Evolutionary conservation across 2,888 invertebrate species (phyloP).

Genomic region (Hyppa rectilinea): DNA sequence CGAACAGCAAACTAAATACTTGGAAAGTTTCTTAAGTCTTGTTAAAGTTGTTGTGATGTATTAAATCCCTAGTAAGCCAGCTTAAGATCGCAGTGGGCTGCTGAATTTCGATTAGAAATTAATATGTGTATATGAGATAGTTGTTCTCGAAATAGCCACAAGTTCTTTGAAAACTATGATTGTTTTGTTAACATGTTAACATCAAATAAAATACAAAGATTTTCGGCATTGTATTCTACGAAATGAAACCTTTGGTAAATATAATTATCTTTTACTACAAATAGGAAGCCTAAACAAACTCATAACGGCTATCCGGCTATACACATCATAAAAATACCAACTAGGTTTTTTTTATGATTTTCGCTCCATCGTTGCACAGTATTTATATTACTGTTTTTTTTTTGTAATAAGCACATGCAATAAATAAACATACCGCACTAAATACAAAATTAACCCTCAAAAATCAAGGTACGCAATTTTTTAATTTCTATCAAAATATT

Average conservation of each 20-base stretch:
- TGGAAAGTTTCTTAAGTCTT: conserved; percentile 55
- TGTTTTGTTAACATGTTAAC: too few relatives aligned
- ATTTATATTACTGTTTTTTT: not conserved
- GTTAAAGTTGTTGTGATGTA: conserved; percentile 60
- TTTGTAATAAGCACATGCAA: not conserved
- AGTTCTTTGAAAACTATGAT: not conserved
- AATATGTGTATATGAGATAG: conserved; percentile 44
- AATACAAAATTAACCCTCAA: conserved; percentile 1
- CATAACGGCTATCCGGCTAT: not conserved
- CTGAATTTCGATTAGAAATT: conserved; percentile 58
- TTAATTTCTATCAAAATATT: conserved; percentile 47
- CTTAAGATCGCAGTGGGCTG: conserved; percentile 41
- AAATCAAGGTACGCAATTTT: conserved; percentile 40
- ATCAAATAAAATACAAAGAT: not conserved
- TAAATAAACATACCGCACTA: not conserved
- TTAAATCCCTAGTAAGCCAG: conserved; percentile 52
- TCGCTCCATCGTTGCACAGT: not conserved
- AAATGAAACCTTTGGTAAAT: conserved; percentile 16
- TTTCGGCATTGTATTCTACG: not conserved
- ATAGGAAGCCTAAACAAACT: conserved; percentile 8
- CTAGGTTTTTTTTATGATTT: not conserved
- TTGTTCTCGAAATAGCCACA: conserved; percentile 20
- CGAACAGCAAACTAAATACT: conserved; percentile 58
- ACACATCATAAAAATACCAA: not conserved
- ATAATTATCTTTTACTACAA: conserved; percentile 3